Base-by-base conservation (phyloP, 1,140 invertebrate genomes). In the Helicoverpa zea region DNA sequence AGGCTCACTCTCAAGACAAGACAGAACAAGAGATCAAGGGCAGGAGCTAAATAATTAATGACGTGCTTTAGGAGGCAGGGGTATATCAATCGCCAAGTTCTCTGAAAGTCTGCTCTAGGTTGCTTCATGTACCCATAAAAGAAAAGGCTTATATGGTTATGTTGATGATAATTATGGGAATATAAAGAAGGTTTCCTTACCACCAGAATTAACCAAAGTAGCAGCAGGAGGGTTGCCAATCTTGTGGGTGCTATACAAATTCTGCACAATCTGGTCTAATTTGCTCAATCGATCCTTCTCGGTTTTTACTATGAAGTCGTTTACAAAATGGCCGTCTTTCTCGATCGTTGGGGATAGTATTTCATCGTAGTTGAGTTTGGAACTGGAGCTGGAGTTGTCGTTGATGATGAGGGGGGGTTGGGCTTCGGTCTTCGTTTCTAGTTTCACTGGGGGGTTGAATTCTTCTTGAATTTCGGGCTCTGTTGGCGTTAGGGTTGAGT, bases 231-330 rank as follows among this genome's bases (percentile, higher is more conserved):
- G 72, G 4, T 83, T 91, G 0, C 88, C 87, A 84, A 92, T 90
- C 77, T 91, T 89, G 68, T 93, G 93, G 3, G 93, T 93, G 68
- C 87, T 93, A 54, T 94, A 94, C 77, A 94, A 79, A 81, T 93
- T 94, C 81, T 94, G 92, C 0, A 94, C 93, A 7, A 94, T 94
- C 66, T 94, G 92, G 54, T 94, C 92, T 56, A 94, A 51, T 83
- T 93, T 95, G 77, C 92, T 94, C 14, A 94, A 79, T 89, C 91
- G 90, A 35, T 94, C 92, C 52, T 88, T 93, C 59, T 91, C 82
- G 18, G 18, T 81, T 56, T 59, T 80, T n/a, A 9, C 29, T 23
- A 78, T 80, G 58, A 81, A 83, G 16, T 81, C 56, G 11, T 43
- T 70, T 2, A 74, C 58, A n/a, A 54, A 78, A 56, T 5, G 79